Conservation (phyloP, 2,113 vertebrate species). For the Origma solitaria region DNA sequence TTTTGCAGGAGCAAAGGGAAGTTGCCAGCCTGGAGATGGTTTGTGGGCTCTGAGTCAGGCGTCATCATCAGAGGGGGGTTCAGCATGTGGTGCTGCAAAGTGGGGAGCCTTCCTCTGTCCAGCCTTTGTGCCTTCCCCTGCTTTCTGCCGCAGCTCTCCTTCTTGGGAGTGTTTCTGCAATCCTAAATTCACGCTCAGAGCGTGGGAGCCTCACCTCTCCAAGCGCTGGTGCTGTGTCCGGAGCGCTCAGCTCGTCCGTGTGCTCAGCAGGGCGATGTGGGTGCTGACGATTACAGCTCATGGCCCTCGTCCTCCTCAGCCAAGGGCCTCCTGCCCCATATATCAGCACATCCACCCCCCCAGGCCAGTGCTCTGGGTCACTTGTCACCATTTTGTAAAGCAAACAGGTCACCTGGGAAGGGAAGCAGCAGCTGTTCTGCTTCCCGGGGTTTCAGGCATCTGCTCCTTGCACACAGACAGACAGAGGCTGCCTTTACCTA, state of each 20-base stretch:
- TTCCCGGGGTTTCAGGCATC: background rate
- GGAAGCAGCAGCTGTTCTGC: slow-evolving; percentile 36
- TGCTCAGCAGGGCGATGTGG: background rate
- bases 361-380: background rate
- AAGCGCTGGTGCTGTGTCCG: background rate
- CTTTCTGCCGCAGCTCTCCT: background rate
- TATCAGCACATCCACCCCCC: background rate
- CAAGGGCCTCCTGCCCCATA: background rate
- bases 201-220: background rate
- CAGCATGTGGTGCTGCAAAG: background rate
- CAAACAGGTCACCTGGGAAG: background rate
- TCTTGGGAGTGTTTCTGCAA: background rate
- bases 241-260: background rate
- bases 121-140: background rate
- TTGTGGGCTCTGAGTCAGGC: background rate
- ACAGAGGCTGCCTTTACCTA: slow-evolving; percentile 22
- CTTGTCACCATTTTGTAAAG: background rate
- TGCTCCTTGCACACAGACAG: background rate
- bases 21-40: rapidly evolving
- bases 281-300: background rate
- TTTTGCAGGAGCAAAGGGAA: background rate
- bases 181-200: background rate
- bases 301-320: background rate
- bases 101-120: background rate
- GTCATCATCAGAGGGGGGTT: rapidly evolving